Percentiles rank a stretch among this genome's conserved stretches.
These are phyloP conservation scores for Malurus cyaneus DNA, from an alignment of 2,113 vertebrate species.

Conservation along the genomic window DNA sequence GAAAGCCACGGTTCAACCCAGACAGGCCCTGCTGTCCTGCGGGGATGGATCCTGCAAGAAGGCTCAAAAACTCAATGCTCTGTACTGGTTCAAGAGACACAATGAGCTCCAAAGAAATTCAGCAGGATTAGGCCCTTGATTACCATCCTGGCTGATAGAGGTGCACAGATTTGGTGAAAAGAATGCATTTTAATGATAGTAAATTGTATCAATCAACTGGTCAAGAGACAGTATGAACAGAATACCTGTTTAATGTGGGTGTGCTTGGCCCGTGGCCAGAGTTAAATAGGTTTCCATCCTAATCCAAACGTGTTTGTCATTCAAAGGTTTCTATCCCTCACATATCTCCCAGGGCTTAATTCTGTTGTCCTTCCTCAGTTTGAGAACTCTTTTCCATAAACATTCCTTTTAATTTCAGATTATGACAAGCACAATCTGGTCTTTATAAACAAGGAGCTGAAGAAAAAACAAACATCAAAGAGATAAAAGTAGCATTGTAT, in stretches of 20 bases:
- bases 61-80: not conserved
- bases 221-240: not conserved
- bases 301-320: not conserved
- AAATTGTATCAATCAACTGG: not conserved
- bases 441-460: constrained; percentile 21
- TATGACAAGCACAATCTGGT: not conserved
- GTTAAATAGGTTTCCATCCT: not conserved
- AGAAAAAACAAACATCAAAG: constrained; percentile 12
- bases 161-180: not conserved
- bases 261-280: not conserved
- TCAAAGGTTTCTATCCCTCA: not conserved
- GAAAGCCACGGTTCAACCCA: not conserved
- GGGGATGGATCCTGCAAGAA: no score
- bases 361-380: not conserved
- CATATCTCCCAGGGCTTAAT: not conserved
- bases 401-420: constrained; percentile 12
- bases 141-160: not conserved
- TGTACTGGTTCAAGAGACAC: not conserved
- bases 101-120: not conserved
- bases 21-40: accelerated
- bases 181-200: not conserved
- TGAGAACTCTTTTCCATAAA: not conserved
- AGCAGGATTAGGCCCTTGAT: not conserved
- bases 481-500: constrained; percentile 32
- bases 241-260: not conserved